Percentiles rank a stretch among this genome's conserved stretches.
Evolutionary conservation across 2,888 invertebrate genomes (phyloP).

Genomic region (Brassicogethes aeneus): DNA sequence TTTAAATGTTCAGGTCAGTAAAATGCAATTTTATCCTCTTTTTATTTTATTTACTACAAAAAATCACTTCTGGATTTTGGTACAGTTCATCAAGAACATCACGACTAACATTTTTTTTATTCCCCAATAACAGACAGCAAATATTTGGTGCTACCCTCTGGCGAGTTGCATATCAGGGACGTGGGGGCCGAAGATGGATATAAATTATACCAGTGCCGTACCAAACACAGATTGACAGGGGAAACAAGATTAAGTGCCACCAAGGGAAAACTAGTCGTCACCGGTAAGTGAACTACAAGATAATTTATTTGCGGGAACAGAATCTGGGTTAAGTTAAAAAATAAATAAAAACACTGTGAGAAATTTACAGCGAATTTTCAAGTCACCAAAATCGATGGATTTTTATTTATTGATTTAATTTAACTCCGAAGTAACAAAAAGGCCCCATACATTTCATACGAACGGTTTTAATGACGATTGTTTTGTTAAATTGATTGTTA

Average conservation of each 20-base stretch:
- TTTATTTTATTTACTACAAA: too few relatives aligned
- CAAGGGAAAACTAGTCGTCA: slow-evolving; percentile 88
- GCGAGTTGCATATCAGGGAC: slow-evolving; percentile 91
- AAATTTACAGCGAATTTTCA: not conserved
- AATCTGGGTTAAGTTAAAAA: slow-evolving; percentile 3
- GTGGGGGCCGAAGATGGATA: slow-evolving; percentile 91
- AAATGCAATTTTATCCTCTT: too few relatives aligned
- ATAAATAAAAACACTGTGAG: not conserved
- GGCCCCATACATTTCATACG: too few relatives aligned
- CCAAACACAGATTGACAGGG: slow-evolving; percentile 86
- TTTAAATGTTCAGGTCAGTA: too few relatives aligned
- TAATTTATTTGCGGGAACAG: not conserved
- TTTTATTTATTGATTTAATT: too few relatives aligned
- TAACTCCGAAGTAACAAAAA: too few relatives aligned
- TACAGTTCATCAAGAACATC: too few relatives aligned
- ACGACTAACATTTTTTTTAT: not conserved
- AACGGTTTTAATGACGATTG: too few relatives aligned
- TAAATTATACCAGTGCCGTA: slow-evolving; percentile 89
- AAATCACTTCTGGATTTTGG: too few relatives aligned
- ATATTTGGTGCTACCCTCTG: slow-evolving; percentile 88
- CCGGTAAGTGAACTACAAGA: slow-evolving; percentile 61
- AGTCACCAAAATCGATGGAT: too few relatives aligned
- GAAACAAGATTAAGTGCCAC: slow-evolving; percentile 89
- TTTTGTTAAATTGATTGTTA: too few relatives aligned
- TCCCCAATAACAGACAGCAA: slow-evolving; percentile 68